Percentiles rank a stretch among this genome's conserved stretches.
Evolutionary conservation across 2,113 vertebrate genomes (phyloP).

Genomic region (Opisthocomus hoazin): DNA sequence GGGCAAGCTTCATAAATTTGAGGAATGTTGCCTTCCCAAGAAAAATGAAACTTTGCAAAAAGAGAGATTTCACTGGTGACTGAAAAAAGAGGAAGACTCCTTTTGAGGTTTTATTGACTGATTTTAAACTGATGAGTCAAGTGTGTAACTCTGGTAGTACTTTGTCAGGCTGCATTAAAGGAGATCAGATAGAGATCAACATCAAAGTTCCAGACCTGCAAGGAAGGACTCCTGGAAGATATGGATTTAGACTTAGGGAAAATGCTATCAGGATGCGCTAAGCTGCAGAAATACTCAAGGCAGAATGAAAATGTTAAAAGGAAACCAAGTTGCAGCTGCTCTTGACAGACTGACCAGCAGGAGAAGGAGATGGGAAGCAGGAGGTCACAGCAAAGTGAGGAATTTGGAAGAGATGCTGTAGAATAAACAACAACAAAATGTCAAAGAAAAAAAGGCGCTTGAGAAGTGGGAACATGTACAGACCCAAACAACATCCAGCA

Average conservation of each 20-base stretch:
- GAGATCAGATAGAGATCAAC: background rate
- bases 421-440: slow-evolving; percentile 15
- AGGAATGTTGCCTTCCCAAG: background rate
- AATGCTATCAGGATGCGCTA: background rate
- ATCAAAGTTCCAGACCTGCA: background rate
- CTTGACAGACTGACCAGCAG: background rate
- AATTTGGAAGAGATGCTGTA: background rate
- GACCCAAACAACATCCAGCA: background rate
- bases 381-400: background rate
- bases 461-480: background rate
- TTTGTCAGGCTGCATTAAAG: background rate
- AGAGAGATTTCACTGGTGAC: background rate
- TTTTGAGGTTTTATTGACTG: background rate
- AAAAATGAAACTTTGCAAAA: background rate
- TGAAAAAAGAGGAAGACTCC: background rate
- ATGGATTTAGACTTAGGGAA: background rate
- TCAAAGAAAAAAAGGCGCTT: background rate
- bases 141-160: no score
- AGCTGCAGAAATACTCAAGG: background rate
- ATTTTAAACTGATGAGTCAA: background rate
- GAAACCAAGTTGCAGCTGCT: background rate
- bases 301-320: background rate
- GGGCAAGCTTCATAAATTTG: background rate
- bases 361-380: background rate
- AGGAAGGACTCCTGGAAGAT: background rate